Evolutionary conservation across 2,113 vertebrate genomes (phyloP), one percentile per base, ranked within the genome.

Genomic region (Ciconia maguari): DNA sequence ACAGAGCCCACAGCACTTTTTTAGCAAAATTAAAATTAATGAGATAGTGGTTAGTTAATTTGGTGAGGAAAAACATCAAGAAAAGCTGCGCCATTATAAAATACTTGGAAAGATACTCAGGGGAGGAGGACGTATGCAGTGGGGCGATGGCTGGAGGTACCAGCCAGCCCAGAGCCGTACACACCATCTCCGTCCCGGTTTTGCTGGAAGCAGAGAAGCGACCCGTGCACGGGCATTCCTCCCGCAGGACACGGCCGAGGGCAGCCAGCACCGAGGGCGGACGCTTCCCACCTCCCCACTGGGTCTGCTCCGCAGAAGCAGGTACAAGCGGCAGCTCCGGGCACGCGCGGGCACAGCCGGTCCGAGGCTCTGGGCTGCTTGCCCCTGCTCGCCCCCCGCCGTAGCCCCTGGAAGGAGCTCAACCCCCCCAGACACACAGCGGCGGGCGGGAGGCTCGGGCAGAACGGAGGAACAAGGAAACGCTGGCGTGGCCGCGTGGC

Each of bases 141-240:
- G 4, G 46, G 38, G 29, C 1, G 3, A 4, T 0, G 20, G 68
- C 34, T 0, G 0, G 58, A 27, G 51, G 54, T 0, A 4, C 13
- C 76, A 26, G 42, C 42, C 4, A 7, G 60, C 42, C 44, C 62
- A 19, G 68, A 20, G 29, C 64, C 10, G 0, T 1, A 3, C 7
- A 21, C 48, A 3, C 17, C 13, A 0, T 4, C 29, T 21, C 83
- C 75, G 2, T 2, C 24, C 32, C 1, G 10, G 42, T 11, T 36
- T 1, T 16, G 25, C 27, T 36, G 13, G 82, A 19, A 48, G 41
- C 2, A 9, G 54, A 52, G 26, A 8, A 18, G 52, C 7, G 16
- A 32, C 42, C 51, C 12, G 0, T 0, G 12, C 16, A 7, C 9
- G 3, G 48, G 34, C 26, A 3, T 3, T 13, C 16, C n/a, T 51